Base-by-base conservation (phyloP, 1,140 invertebrate genomes). In the Himalopsyche phryganea region DNA sequence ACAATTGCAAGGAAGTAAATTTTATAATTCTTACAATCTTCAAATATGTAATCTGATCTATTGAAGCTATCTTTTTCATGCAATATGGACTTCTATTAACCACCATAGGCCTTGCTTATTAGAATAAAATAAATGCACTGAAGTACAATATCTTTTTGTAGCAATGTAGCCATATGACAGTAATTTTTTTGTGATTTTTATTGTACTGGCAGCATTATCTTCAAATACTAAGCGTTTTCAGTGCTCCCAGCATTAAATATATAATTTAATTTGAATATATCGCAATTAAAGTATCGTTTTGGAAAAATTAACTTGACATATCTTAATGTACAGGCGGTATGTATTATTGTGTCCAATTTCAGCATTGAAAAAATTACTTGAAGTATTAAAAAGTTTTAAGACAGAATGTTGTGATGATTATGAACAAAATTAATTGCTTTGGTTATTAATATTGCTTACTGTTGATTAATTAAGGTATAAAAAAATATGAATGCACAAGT, bases 401-500 rank as follows among this genome's bases (percentile, higher is more conserved):
- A 28, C 9, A 28, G 23, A 28, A 28, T 28, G 23, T 28, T 40
- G 38, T 5, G 38, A 11, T 13, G 15, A 40, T 40, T 40, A 15
- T 11, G 11, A 11, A 40, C 38, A 15, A 40, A 28, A 28, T 28
- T 28, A 28, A 28, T 40, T 40, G 38, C 38, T 40, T 40, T 40
- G 38, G 15, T n/a, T 40, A 13, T 11, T 15, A 40, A 15, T 28
- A 42, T 23, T 15, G 45, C 55, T 56, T 61, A 47, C 42, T 62
- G 54, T 62, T 62, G 50, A 58, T 36, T 61, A 61, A 61, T 57
- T 61, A 61, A 56, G 60, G 14, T 46, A 58, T 41, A 52, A 17
- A 52, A 41, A 52, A 42, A 14, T 6, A 17, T 45, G 41, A 40
- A n/a, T 58, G 60, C 60, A 63, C 60, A 58, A 63, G 60, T 63